Evolutionary conservation across 2,113 vertebrate genomes (phyloP).

Genomic region (Mustela nigripes): DNA sequence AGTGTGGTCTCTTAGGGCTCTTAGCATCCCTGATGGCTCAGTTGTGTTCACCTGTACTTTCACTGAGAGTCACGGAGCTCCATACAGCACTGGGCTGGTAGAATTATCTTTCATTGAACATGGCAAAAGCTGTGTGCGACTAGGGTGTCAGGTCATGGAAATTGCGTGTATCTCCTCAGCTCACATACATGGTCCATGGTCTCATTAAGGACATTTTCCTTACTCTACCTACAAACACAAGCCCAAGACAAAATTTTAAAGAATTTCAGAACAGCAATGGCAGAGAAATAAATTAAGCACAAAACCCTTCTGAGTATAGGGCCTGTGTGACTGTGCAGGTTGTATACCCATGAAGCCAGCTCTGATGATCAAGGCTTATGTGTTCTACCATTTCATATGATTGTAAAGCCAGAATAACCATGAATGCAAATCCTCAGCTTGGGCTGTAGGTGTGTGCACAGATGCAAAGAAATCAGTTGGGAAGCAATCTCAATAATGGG

Average conservation of each 20-base stretch:
- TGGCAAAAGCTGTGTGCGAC: background rate
- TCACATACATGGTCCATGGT: background rate
- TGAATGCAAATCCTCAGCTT: background rate
- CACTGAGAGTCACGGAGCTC: background rate
- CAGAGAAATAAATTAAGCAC: background rate
- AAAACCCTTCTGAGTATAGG: background rate
- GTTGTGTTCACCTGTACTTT: background rate
- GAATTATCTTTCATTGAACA: background rate
- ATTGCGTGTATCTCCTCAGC: background rate
- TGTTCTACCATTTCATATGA: no score
- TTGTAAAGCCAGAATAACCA: background rate
- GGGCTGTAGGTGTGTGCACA: no score
- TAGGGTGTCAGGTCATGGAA: background rate
- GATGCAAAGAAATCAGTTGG: background rate
- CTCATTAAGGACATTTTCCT: background rate
- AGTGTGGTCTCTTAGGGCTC: background rate
- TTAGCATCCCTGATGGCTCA: background rate
- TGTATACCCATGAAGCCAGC: background rate
- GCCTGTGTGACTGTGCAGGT: no score
- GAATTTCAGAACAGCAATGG: background rate
- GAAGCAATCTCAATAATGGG: background rate
- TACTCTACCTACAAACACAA: background rate
- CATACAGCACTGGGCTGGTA: no score
- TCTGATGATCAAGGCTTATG: background rate
- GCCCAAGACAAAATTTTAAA: background rate